These are phyloP conservation scores for Eidolon dupreanum DNA, from an alignment of 2,797 vertebrate species.

Conservation along the genomic window DNA sequence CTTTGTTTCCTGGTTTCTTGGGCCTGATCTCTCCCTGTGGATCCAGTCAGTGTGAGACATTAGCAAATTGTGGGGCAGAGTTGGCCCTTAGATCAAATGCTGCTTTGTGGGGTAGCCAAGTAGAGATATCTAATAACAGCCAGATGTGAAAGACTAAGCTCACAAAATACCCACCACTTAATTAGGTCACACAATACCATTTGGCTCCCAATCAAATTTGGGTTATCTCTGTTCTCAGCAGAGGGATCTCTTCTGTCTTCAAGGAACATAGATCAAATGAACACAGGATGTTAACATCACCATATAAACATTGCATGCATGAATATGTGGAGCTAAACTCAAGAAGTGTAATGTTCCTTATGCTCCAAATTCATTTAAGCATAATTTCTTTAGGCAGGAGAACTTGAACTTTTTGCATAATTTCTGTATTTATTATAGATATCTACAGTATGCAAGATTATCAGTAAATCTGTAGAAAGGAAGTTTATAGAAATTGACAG, in stretches of 20 bases:
- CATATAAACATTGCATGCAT: constrained; percentile 33
- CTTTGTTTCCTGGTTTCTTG: constrained; percentile 51
- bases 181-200: constrained; percentile 61
- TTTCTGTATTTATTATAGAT: neutral
- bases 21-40: constrained; percentile 9
- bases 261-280: constrained; percentile 52
- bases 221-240: constrained; percentile 44
- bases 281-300: neutral
- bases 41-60: constrained; percentile 53
- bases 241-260: constrained; percentile 51
- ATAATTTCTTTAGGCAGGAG: neutral
- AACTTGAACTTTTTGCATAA: neutral
- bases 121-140: constrained; percentile 63
- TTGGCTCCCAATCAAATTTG: constrained; percentile 59
- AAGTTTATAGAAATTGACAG: neutral
- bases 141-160: constrained; percentile 68
- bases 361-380: constrained; percentile 44
- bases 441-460: neutral
- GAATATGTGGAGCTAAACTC: constrained; percentile 45
- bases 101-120: constrained; percentile 61
- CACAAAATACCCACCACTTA: constrained; percentile 46
- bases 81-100: constrained; percentile 55
- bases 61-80: constrained; percentile 43
- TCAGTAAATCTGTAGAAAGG: neutral
- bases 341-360: neutral